Evolutionary conservation across 2,797 vertebrate genomes (phyloP), one percentile per base, ranked within the genome.

Genomic region (Sebastes variabilis): DNA sequence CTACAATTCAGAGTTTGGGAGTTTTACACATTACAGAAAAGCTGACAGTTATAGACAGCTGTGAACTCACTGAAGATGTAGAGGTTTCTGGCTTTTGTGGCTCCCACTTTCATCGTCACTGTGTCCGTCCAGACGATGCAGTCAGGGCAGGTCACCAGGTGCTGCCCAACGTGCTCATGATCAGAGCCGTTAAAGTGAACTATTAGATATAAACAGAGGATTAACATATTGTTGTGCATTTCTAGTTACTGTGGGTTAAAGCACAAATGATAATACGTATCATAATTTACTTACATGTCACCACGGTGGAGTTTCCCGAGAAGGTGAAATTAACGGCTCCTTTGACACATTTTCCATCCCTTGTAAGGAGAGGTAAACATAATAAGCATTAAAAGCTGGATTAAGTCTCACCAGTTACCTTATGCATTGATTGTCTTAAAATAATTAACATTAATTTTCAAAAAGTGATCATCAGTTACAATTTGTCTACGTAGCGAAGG

Each of bases 1-100:
- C 5, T 34, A 12, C 5, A 38, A 61, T 20, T 29, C 5, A 1
- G 13, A 25, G 20, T 25, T 61, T 25, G 8, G 6, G 20, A 24
- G 6, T 24, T 59, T 27, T 14, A 20, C 22, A 58, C 13, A 10
- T 13, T 8, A 22, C n/a, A 55, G 16, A 13, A 24, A 32, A 70
- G 18, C 22, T 16, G 56, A 24, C 12, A 12, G 20, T 29, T 25
- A 11, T 38, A 68, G 9, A 32, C 10, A 56, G 24, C n/a, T 13
- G 27, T 34, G 30, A 52, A 85, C 89, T 89, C 64, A 93, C 89
- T 89, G 42, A 87, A 88, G 29, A 93, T 12, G 54, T 38, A 71
- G 22, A 92, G n/a, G 64, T 24, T 30, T 66, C 46, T 84, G 55
- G 22, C 27, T 46, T 66, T 72, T 36, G 3, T 68, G 7, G 14